phyloP scores from a whole-genome alignment of 2,888 invertebrate genomes.

The Litoditis marina region DNA sequence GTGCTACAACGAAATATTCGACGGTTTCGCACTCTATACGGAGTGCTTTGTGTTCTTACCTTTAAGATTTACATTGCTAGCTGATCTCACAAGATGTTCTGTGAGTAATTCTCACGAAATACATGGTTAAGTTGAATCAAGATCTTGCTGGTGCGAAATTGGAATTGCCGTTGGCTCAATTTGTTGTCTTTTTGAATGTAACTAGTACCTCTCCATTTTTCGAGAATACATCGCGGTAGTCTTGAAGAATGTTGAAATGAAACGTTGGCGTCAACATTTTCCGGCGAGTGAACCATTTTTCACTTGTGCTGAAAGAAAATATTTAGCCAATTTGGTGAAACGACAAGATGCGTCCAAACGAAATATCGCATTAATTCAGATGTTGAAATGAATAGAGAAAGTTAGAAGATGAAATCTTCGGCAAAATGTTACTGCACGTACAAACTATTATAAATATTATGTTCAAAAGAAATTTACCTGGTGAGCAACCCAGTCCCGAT shows the following conservation, averaged over 20 bases:
- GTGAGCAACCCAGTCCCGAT: conserved; percentile 65
- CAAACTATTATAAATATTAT: too few relatives aligned
- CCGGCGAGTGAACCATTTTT: conserved; percentile 64
- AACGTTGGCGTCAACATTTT: conserved; percentile 66
- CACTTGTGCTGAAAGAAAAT: conserved; percentile 61
- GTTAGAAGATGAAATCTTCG: too few relatives aligned
- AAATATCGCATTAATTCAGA: background rate
- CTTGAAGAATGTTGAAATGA: conserved; percentile 66
- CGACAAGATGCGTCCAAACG: background rate
- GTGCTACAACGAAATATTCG: too few relatives aligned
- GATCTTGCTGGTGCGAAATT: too few relatives aligned
- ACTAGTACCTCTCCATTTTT: conserved; percentile 7
- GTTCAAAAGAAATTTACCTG: conserved; percentile 42
- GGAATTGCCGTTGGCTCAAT: too few relatives aligned
- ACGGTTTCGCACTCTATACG: background rate
- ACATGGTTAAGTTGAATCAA: too few relatives aligned
- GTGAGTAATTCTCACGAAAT: too few relatives aligned
- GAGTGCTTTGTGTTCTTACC: background rate
- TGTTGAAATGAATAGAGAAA: background rate
- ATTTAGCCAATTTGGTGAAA: background rate
- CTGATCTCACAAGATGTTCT: background rate
- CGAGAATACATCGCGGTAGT: conserved; percentile 59
- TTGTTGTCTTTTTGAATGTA: too few relatives aligned
- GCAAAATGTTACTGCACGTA: too few relatives aligned
- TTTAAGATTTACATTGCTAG: background rate